Evolutionary conservation across 2,888 invertebrate species (phyloP).

Genomic region (Lithophane socia): DNA sequence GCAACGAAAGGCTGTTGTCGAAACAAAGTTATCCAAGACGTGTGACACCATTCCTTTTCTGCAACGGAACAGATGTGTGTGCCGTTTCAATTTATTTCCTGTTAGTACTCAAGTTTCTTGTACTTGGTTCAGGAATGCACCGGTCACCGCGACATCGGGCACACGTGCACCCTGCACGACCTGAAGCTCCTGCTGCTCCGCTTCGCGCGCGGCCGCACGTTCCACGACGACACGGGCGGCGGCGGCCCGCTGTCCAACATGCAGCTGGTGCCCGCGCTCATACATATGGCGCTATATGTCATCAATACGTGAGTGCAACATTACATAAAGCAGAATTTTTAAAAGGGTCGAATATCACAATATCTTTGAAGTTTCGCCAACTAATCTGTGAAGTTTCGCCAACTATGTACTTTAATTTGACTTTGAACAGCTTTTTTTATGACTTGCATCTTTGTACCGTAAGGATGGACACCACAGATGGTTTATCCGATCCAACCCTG

Average conservation of each 20-base stretch:
- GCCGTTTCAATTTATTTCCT: accelerated
- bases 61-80: neutral
- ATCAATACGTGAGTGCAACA: constrained; percentile 93
- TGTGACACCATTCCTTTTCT: neutral
- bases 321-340: neutral
- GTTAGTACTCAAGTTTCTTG: neutral
- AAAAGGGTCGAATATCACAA: neutral
- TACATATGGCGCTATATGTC: constrained; percentile 98
- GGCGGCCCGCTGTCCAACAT: constrained; percentile 99
- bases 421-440: too few relatives aligned
- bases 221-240: constrained; percentile 99
- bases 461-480: too few relatives aligned
- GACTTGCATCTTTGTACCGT: too few relatives aligned
- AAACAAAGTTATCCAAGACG: neutral
- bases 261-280: constrained; percentile 98
- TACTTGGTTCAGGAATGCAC: constrained; percentile 90
- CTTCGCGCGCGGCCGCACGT: constrained; percentile 98
- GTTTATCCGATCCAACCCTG: too few relatives aligned
- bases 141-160: constrained; percentile 94
- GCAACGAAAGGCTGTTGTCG: neutral
- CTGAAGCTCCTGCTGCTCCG: constrained; percentile 96
- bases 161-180: constrained; percentile 96
- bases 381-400: neutral
- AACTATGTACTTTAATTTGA: neutral
- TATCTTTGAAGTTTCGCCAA: too few relatives aligned